Percentiles rank a stretch among this genome's conserved stretches.
phyloP scores from a whole-genome alignment of 2,113 vertebrate species.

The Clupea harengus region DNA sequence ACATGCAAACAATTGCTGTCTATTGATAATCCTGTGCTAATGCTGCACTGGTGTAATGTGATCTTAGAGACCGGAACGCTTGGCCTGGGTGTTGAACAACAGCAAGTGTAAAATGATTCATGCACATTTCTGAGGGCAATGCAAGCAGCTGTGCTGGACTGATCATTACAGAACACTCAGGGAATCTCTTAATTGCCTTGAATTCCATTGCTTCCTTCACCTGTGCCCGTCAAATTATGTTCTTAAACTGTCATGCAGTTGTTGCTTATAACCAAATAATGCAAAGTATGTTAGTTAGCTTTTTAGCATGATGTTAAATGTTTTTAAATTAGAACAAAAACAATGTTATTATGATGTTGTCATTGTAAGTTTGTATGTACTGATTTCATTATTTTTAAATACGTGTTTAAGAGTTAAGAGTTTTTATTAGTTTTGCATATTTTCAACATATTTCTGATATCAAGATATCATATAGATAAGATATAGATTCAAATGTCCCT shows the following conservation, averaged over 20 bases:
- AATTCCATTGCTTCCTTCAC: background rate
- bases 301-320: background rate
- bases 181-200: slow-evolving; percentile 5
- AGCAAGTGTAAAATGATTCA: background rate
- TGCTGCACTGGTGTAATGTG: background rate
- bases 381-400: background rate
- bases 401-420: background rate
- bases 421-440: background rate
- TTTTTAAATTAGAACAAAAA: background rate
- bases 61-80: background rate
- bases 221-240: background rate
- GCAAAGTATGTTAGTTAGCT: background rate
- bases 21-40: background rate
- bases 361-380: background rate
- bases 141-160: background rate
- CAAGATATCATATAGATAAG: background rate
- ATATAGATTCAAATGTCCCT: background rate
- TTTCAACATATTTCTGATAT: background rate
- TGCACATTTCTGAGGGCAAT: background rate
- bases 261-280: background rate
- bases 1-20: background rate
- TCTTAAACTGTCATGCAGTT: background rate
- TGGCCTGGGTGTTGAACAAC: background rate
- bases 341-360: background rate
- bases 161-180: background rate